Base-by-base conservation (phyloP, 2,888 invertebrate species). In the Dorcus hopei region DNA sequence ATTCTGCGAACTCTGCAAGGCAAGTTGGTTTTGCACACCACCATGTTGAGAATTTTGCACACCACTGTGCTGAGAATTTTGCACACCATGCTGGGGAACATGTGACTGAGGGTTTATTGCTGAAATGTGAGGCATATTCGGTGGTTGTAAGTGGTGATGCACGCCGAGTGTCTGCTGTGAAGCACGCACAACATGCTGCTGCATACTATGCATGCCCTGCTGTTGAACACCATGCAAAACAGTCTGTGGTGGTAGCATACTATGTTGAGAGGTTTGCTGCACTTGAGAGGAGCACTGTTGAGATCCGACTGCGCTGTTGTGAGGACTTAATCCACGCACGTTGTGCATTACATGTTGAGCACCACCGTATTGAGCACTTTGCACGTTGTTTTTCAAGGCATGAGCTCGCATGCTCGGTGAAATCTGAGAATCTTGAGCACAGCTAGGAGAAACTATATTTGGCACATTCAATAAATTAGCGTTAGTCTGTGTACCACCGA, bases 1-100 rank as follows among this genome's bases (percentile, higher is more conserved):
- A 26, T 45, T 45, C n/a, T 53, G 53, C 23, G 45, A 11, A 14
- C 40, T 54, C 16, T 53, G 53, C 14, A 39, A 38, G 33, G 42
- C 45, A 9, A 53, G 38, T 33, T 33, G 26, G 26, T 33, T 33
- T 4, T 4, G 26, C 26, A 33, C 26, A 33, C 26, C 26, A 42
- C 42, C 43, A 52, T 45, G 23, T 52, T 33, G 26, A 33, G 26
- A 7, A 33, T 33, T 33, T 7, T 33, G 26, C 26, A 6, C 26
- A 33, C 26, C 26, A 42, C 42, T 5, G 42, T 14, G 11, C 9
- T 11, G 11, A 42, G 42, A 42, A 42, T 1, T 42, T 14, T 42
- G 42, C 11, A 14, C 11, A 7, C 14, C 11, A 9, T 45, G 14
- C 45, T 43, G 43, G 14, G 14, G 2, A 3, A 9, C 16, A 43